These are phyloP conservation scores for Drosophila nigricruria DNA, from an alignment of 2,888 invertebrate genomes.

Conservation along the genomic window DNA sequence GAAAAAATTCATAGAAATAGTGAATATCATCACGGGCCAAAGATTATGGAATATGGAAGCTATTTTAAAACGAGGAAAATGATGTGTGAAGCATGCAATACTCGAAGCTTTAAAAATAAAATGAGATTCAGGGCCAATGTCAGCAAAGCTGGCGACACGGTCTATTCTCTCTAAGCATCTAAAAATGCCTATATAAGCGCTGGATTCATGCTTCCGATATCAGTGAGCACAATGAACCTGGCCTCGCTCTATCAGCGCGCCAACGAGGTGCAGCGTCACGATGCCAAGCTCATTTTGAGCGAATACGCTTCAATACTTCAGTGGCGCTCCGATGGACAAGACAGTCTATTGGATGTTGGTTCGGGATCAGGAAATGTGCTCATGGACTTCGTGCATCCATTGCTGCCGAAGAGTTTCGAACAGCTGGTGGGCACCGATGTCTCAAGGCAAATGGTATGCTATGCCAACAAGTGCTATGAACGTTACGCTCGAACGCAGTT, in stretches of 20 bases:
- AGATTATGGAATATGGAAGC: not conserved
- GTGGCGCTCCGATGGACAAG: constrained; percentile 86
- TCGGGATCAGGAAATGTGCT: constrained; percentile 91
- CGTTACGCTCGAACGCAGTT: constrained; percentile 84
- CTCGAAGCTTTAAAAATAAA: constrained; percentile 67
- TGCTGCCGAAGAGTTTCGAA: constrained; percentile 87
- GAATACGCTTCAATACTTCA: constrained; percentile 87
- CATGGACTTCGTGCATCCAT: constrained; percentile 88
- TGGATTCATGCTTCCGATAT: constrained; percentile 28
- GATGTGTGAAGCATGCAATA: not conserved
- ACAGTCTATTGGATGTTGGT: constrained; percentile 89
- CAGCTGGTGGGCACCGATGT: constrained; percentile 89
- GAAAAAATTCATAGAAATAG: too few relatives aligned
- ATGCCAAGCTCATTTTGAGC: constrained; percentile 88
- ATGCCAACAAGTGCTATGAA: constrained; percentile 87
- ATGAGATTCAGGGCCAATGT: constrained; percentile 27
- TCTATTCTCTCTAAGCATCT: constrained; percentile 22
- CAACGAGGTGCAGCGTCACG: constrained; percentile 89
- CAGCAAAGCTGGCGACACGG: constrained; percentile 27
- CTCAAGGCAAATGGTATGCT: constrained; percentile 90
- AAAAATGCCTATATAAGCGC: constrained; percentile 57
- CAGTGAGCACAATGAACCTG: constrained; percentile 86
- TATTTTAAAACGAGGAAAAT: constrained; percentile 6
- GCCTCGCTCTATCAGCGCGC: constrained; percentile 89
- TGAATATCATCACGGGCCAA: not conserved